phyloP scores from a whole-genome alignment of 2,888 invertebrate species.

The Melanostoma scalare region DNA sequence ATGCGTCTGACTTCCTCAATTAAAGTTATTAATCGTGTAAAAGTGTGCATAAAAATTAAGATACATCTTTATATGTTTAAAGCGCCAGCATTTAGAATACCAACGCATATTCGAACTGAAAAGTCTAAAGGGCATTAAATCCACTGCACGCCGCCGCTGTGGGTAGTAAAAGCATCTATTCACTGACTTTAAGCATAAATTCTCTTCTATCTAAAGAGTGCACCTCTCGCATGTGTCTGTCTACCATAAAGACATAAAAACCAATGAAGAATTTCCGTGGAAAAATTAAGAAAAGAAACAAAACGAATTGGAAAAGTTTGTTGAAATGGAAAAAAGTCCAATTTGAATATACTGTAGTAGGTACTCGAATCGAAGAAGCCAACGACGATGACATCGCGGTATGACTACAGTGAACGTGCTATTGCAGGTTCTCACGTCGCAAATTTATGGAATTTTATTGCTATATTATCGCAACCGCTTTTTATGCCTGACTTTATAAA shows the following conservation, averaged over 20 bases:
- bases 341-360: conserved; percentile 62
- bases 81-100: conserved; percentile 54
- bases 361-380: conserved; percentile 22
- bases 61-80: conserved; percentile 35
- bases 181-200: conserved; percentile 51
- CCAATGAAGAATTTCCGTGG: conserved; percentile 70
- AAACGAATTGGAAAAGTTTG: conserved; percentile 10
- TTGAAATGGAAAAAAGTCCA: conserved; percentile 15
- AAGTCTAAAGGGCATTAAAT: conserved; percentile 50
- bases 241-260: conserved; percentile 66
- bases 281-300: conserved; percentile 6
- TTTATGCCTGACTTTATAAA: conserved; percentile 60
- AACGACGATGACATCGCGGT: conserved; percentile 34
- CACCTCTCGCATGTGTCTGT: conserved; percentile 43
- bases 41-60: conserved; percentile 55
- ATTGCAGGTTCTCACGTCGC: conserved; percentile 67
- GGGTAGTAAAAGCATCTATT: conserved; percentile 28
- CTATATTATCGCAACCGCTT: conserved; percentile 71
- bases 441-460: conserved; percentile 73
- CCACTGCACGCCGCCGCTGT: conserved; percentile 2
- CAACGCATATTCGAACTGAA: conserved; percentile 24
- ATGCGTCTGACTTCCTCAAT: conserved; percentile 62
- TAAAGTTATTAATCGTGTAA: conserved; percentile 48
- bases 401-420: conserved; percentile 49
- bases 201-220: conserved; percentile 48